Percentiles rank a stretch among this genome's conserved stretches.
Evolutionary conservation across 2,888 invertebrate genomes (phyloP).

Genomic region (Listrodromus nycthemerus): DNA sequence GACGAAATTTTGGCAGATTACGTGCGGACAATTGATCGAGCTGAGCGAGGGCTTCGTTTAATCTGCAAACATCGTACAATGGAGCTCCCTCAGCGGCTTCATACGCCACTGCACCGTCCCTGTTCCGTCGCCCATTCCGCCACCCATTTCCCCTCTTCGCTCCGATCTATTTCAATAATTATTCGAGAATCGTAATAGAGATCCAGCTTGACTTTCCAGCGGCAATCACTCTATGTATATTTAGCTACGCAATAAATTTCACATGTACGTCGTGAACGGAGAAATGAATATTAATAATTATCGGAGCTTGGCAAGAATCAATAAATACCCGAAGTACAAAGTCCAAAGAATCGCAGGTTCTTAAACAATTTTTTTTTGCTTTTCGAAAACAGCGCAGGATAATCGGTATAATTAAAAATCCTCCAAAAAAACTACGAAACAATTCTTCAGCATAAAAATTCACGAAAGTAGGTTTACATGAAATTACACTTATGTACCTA

Average conservation of each 20-base stretch:
- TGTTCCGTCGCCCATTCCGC: constrained; percentile 6
- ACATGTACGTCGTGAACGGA: not conserved
- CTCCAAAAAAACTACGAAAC: too few species aligned
- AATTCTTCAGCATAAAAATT: too few species aligned
- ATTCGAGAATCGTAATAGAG: constrained; percentile 43
- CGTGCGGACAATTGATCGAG: constrained; percentile 57
- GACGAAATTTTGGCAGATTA: constrained; percentile 57
- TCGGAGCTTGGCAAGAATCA: too few species aligned
- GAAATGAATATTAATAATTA: not conserved
- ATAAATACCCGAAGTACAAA: too few species aligned
- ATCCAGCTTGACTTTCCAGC: constrained; percentile 17
- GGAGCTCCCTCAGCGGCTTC: constrained; percentile 36
- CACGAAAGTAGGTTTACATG: too few species aligned
- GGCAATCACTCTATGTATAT: not conserved
- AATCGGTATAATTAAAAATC: too few species aligned
- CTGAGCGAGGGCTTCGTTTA: constrained; percentile 48
- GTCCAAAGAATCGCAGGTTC: too few species aligned
- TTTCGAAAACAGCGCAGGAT: too few species aligned
- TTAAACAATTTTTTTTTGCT: too few species aligned
- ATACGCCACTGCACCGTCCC: constrained; percentile 15
- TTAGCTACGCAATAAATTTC: not conserved
- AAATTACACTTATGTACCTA: too few species aligned
- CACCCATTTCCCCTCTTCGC: constrained; percentile 7
- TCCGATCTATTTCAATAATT: constrained; percentile 56
- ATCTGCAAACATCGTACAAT: constrained; percentile 64